Conservation (phyloP, 2,888 invertebrate species). For the Kryphioiulus occultus region DNA sequence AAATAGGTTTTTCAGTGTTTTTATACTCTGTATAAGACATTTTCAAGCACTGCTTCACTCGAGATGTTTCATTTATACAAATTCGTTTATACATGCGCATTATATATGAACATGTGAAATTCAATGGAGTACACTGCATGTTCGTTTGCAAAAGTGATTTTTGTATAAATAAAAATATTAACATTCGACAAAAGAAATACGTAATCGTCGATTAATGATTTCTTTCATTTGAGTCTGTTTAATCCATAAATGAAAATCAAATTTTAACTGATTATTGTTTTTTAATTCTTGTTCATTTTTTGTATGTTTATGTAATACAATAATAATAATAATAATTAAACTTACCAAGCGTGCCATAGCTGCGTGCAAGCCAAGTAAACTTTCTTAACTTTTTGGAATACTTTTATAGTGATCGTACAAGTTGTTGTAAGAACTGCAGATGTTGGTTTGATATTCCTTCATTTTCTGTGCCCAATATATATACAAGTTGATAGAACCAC, state of each 20-base stretch:
- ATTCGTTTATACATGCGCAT: background rate
- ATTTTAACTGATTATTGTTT: too few species aligned
- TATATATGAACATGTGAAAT: too few species aligned
- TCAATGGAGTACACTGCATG: background rate
- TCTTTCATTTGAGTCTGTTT: too few species aligned
- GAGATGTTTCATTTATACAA: background rate
- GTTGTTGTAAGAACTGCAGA: background rate
- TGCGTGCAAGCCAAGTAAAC: background rate
- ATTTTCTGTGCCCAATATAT: conserved; percentile 11
- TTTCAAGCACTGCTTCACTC: background rate
- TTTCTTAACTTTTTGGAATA: background rate
- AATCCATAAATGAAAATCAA: too few species aligned
- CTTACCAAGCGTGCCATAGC: conserved; percentile 34
- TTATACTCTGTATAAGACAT: background rate
- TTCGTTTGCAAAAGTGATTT: background rate
- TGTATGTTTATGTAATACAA: too few species aligned
- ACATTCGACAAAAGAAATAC: background rate
- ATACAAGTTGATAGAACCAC: conserved; percentile 14
- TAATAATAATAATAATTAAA: background rate
- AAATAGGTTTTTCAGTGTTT: background rate
- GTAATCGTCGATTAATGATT: too few species aligned
- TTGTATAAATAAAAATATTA: background rate
- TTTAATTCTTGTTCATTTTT: too few species aligned
- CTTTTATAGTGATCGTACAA: background rate
- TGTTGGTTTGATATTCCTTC: background rate